A percentile compares a stretch with the other conserved stretches of the same genome.
phyloP scores from a whole-genome alignment of 2,113 vertebrate species.

The Sturnira hondurensis region DNA sequence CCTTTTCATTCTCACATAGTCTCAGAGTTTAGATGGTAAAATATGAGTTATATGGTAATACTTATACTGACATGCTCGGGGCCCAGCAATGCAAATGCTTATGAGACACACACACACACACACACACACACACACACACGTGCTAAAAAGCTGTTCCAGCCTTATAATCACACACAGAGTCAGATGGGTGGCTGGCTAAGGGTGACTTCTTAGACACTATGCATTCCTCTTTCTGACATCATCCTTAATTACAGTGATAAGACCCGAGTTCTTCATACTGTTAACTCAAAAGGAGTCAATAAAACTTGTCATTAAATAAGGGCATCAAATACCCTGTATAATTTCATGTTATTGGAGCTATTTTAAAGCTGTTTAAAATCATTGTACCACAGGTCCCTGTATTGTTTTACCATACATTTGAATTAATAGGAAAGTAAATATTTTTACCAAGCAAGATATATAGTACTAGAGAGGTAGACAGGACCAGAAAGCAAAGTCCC shows the following conservation, averaged over 20 bases:
- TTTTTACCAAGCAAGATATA: neutral
- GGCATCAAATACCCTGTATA: neutral
- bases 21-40: neutral
- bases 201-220: slow-evolving; percentile 21
- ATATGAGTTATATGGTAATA: neutral
- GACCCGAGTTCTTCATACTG: slow-evolving; percentile 22
- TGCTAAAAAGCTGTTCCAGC: neutral
- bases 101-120: neutral
- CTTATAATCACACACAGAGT: neutral
- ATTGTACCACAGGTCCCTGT: neutral
- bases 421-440: neutral
- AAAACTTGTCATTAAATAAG: slow-evolving; percentile 18
- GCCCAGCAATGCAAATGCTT: neutral
- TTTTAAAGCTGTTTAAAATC: slow-evolving; percentile 27
- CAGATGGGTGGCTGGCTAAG: neutral
- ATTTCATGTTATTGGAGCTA: neutral
- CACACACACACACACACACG: neutral
- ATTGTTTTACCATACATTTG: neutral
- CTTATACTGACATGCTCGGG: neutral
- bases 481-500: neutral
- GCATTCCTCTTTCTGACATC: slow-evolving; percentile 27
- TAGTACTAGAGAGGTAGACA: neutral
- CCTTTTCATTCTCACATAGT: neutral
- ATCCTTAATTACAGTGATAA: slow-evolving; percentile 59
- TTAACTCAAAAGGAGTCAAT: slow-evolving; percentile 24